A percentile compares a stretch with the other conserved stretches of the same genome.
These are phyloP conservation scores for Acholoe squamosa DNA, from an alignment of 2,888 invertebrate genomes.

Conservation along the genomic window DNA sequence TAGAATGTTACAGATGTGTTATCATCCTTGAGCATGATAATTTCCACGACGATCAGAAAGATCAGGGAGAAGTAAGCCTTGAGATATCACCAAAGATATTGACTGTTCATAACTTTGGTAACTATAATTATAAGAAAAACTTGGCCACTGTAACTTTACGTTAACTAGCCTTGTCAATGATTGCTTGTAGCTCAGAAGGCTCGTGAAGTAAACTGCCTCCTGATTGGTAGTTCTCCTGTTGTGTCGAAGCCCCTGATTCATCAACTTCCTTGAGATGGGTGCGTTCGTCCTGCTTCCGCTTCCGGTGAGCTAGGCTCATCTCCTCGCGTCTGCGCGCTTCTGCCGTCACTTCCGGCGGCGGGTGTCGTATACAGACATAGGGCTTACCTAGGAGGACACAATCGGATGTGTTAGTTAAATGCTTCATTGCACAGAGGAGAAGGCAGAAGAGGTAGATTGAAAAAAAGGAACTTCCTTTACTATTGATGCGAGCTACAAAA, in stretches of 20 bases:
- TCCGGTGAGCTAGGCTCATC: slow-evolving; percentile 32
- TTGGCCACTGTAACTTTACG: neutral
- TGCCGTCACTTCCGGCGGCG: slow-evolving; percentile 13
- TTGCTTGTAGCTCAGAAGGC: slow-evolving; percentile 54
- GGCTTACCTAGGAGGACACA: slow-evolving; percentile 45
- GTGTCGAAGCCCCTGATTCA: slow-evolving; percentile 19
- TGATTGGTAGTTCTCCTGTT: slow-evolving; percentile 54
- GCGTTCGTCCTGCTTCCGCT: slow-evolving; percentile 58
- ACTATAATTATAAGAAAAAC: too few species aligned
- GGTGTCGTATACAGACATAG: slow-evolving; percentile 45
- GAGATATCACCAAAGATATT: too few species aligned
- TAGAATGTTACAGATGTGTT: too few species aligned
- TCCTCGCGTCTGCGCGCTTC: slow-evolving; percentile 29
- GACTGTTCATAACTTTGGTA: too few species aligned
- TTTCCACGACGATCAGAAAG: too few species aligned
- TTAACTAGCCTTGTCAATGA: slow-evolving; percentile 50
- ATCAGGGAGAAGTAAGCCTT: too few species aligned
- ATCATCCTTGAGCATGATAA: too few species aligned
- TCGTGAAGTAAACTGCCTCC: slow-evolving; percentile 53
- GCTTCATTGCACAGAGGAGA: too few species aligned
- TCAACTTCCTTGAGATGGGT: slow-evolving; percentile 42
- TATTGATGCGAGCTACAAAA: too few species aligned
- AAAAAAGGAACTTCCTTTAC: too few species aligned
- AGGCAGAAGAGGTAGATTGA: too few species aligned
- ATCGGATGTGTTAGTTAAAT: neutral